A percentile compares a stretch with the other conserved stretches of the same genome.
phyloP scores from a whole-genome alignment of 2,888 invertebrate species.

The Sycophila texana region DNA sequence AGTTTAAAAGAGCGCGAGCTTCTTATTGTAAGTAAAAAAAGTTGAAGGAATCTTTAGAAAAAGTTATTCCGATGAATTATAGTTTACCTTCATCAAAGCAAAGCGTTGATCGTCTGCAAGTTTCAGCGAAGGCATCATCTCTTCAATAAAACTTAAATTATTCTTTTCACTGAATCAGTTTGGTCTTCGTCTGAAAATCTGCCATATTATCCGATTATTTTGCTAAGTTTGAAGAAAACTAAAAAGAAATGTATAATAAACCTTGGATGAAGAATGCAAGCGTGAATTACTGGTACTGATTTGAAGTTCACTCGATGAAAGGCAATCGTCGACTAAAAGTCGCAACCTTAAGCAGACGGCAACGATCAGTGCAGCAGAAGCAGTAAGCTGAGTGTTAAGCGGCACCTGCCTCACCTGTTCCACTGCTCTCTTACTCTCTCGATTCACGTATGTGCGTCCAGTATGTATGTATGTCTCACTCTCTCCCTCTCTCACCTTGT shows the following conservation, averaged over 20 bases:
- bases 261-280: too few relatives aligned
- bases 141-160: neutral
- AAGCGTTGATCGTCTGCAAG: slow-evolving; percentile 86
- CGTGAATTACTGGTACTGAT: too few relatives aligned
- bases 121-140: slow-evolving; percentile 74
- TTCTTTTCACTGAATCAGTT: slow-evolving; percentile 25
- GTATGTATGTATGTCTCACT: neutral
- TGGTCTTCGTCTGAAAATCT: slow-evolving; percentile 11
- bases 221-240: too few relatives aligned
- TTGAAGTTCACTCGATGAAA: slow-evolving; percentile 42
- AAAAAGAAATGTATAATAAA: too few relatives aligned
- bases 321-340: slow-evolving; percentile 57
- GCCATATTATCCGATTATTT: too few relatives aligned
- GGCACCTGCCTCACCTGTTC: too few relatives aligned
- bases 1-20: too few relatives aligned
- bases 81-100: slow-evolving; percentile 85
- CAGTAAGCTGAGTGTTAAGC: too few relatives aligned
- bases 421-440: slow-evolving; percentile 8
- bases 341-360: slow-evolving; percentile 20
- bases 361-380: slow-evolving; percentile 13
- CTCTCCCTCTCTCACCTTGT: neutral
- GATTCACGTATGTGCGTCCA: slow-evolving; percentile 14
- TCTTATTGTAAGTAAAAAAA: too few relatives aligned
- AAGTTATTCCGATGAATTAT: slow-evolving; percentile 60
- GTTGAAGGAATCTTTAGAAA: slow-evolving; percentile 61